phyloP scores from a whole-genome alignment of 2,113 vertebrate genomes.

The Dipodomys merriami region DNA sequence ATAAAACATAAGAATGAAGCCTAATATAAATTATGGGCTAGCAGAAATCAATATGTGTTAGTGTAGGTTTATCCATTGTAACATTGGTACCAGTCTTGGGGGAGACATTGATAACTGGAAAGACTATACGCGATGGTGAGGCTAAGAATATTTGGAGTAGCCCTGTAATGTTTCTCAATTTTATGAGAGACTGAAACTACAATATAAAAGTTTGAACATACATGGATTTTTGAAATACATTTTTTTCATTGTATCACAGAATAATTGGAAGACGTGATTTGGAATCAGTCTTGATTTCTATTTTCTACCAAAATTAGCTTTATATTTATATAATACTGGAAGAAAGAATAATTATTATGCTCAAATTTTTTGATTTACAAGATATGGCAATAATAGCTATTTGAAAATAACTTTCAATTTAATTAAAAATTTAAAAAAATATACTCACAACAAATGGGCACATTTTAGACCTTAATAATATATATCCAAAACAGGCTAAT shows the following conservation, averaged over 20 bases:
- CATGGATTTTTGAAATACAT: neutral
- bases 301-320: neutral
- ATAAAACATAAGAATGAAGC: neutral
- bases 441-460: neutral
- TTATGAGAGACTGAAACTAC: neutral
- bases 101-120: neutral
- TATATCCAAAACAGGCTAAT: neutral
- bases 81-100: neutral
- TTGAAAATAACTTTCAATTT: neutral
- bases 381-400: neutral
- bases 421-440: neutral
- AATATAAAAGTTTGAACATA: neutral
- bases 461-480: neutral
- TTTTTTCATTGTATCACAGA: neutral
- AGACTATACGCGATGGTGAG: too few relatives aligned
- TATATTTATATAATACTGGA: neutral
- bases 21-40: too few relatives aligned
- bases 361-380: neutral
- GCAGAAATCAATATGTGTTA: rapidly evolving
- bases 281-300: neutral
- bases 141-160: neutral
- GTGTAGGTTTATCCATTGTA: neutral
- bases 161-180: neutral
- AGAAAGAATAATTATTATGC: neutral
- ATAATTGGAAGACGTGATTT: neutral